A percentile compares a stretch with the other conserved stretches of the same genome.
These are phyloP conservation scores for Cistogaster globosa DNA, from an alignment of 2,888 invertebrate species.

Conservation along the genomic window DNA sequence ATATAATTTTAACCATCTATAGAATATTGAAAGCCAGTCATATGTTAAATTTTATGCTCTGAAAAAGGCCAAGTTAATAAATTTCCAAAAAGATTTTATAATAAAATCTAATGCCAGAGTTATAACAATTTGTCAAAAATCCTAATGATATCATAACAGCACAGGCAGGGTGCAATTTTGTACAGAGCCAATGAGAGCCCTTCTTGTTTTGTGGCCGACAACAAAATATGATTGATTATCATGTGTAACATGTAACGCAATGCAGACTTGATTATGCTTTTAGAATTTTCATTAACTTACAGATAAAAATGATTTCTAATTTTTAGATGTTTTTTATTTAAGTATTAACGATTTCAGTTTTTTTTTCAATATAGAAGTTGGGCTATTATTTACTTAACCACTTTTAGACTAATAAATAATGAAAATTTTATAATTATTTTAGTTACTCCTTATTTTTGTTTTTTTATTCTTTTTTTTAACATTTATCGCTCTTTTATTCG, in stretches of 20 bases:
- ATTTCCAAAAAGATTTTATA: constrained; percentile 45
- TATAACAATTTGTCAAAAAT: constrained; percentile 50
- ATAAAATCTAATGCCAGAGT: constrained; percentile 33
- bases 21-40: constrained; percentile 28
- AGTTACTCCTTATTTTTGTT: too few relatives aligned
- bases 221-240: too few relatives aligned
- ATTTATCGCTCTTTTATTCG: too few relatives aligned
- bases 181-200: too few relatives aligned
- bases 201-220: too few relatives aligned
- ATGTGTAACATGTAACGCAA: background rate
- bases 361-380: too few relatives aligned
- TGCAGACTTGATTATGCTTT: too few relatives aligned
- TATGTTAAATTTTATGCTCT: constrained; percentile 51
- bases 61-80: constrained; percentile 45
- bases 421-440: too few relatives aligned
- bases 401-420: too few relatives aligned
- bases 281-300: background rate
- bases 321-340: constrained; percentile 15
- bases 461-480: too few relatives aligned
- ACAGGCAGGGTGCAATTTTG: background rate
- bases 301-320: constrained; percentile 7
- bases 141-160: constrained; percentile 26
- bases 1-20: constrained; percentile 40
- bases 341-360: constrained; percentile 18
- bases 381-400: too few relatives aligned